A percentile compares a stretch with the other conserved stretches of the same genome.
phyloP scores from a whole-genome alignment of 2,888 invertebrate genomes.

The Troglohyphantes excavatus region DNA sequence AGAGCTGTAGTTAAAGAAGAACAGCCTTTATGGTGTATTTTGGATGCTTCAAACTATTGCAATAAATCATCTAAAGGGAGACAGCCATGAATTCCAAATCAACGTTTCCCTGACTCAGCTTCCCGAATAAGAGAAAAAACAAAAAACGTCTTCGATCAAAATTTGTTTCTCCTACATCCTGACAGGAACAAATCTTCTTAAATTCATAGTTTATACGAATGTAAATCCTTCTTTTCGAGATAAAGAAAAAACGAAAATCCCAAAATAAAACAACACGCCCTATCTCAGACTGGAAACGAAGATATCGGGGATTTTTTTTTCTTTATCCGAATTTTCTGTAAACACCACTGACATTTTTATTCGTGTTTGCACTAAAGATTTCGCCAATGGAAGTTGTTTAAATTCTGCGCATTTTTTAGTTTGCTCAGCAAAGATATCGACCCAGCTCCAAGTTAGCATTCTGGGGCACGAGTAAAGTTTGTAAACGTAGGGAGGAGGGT shows the following conservation, averaged over 20 bases:
- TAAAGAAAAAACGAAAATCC: background rate
- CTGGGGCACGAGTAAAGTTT: background rate
- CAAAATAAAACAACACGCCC: conserved; percentile 5
- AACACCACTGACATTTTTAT: conserved; percentile 35
- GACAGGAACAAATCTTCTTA: conserved; percentile 55
- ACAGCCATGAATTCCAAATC: conserved; percentile 12
- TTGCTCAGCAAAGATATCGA: conserved; percentile 7
- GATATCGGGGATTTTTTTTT: conserved; percentile 47
- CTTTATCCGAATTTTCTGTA: conserved; percentile 10
- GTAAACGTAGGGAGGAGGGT: conserved; percentile 34
- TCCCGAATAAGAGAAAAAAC: conserved; percentile 16
- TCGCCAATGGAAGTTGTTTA: conserved; percentile 54
- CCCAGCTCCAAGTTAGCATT: conserved; percentile 29
- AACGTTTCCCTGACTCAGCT: conserved; percentile 1
- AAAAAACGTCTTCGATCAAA: conserved; percentile 43
- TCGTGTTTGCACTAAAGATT: conserved; percentile 57
- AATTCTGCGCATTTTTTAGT: conserved; percentile 37
- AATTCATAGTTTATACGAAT: conserved; percentile 50
- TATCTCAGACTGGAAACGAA: conserved; percentile 25
- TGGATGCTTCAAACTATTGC: background rate
- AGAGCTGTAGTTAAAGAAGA: conserved; percentile 12
- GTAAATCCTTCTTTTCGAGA: conserved; percentile 28
- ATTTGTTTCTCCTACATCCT: conserved; percentile 39
- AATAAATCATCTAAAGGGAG: conserved; percentile 14
- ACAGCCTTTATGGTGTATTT: background rate